A percentile compares a stretch with the other conserved stretches of the same genome.
Evolutionary conservation across 2,888 invertebrate genomes (phyloP).

Genomic region (Hermodice carunculata): DNA sequence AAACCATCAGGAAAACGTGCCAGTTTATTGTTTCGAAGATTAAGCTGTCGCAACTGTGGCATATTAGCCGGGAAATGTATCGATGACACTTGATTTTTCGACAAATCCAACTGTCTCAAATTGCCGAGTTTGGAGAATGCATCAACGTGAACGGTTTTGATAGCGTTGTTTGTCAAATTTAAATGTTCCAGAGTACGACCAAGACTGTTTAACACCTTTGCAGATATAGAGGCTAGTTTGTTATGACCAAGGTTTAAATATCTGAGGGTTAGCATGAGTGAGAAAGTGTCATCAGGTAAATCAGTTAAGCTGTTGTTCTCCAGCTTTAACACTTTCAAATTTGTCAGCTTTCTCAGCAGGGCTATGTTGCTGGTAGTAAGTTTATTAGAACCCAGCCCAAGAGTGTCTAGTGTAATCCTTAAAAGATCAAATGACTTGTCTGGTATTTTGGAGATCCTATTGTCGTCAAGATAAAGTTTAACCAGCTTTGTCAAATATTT

Average conservation of each 20-base stretch:
- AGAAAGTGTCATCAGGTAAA: constrained; percentile 19
- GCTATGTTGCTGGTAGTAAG: constrained; percentile 6
- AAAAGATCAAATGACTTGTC: not conserved
- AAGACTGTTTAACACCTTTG: constrained; percentile 20
- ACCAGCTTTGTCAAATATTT: constrained; percentile 2
- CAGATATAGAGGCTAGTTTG: constrained; percentile 3
- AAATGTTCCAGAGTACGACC: constrained; percentile 23
- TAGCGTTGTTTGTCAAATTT: constrained; percentile 10
- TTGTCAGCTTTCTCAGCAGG: constrained; percentile 4
- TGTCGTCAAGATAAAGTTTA: constrained; percentile 20
- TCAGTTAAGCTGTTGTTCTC: constrained; percentile 15
- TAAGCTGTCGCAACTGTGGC: constrained; percentile 27
- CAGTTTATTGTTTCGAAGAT: constrained; percentile 22
- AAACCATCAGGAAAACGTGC: constrained; percentile 20
- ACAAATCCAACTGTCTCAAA: constrained; percentile 24
- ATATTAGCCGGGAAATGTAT: constrained; percentile 22
- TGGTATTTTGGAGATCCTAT: constrained; percentile 15
- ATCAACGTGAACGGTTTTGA: constrained; percentile 6
- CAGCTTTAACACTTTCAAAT: constrained; percentile 12
- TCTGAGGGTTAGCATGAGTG: constrained; percentile 22
- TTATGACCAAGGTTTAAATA: constrained; percentile 10
- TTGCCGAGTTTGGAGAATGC: constrained; percentile 11
- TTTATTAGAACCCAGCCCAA: constrained; percentile 19
- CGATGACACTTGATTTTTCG: constrained; percentile 12
- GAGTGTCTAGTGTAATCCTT: constrained; percentile 1